Evolutionary conservation across 2,113 vertebrate species (phyloP), one percentile per base, ranked within the genome.

Genomic region (Toxotes chatareus): DNA sequence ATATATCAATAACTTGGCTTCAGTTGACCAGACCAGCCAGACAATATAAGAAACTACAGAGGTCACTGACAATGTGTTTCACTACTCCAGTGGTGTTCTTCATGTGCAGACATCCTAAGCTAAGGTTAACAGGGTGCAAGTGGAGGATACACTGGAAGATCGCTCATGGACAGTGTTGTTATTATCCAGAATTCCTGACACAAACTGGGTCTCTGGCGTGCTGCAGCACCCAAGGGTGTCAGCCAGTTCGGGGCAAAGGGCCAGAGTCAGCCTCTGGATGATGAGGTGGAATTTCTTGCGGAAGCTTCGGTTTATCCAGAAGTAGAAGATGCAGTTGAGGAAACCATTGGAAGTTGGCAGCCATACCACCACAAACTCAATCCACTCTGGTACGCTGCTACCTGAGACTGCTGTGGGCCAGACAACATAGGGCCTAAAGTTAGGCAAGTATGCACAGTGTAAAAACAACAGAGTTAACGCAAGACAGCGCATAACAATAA

Each of bases 271-370:
- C 65, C 82, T 91, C 16, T 85, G 91, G 14, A 95, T 73, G 6
- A 95, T 44, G 1, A 91, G 75, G 67, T 84, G 85, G 83, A 96
- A 96, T 83, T 96, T 97, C 64, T 90, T 93, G 42, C 96, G 92
- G 85, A 97, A 97, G 89, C 91, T 95, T 86, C 79, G 93, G 89
- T 96, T 97, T 79, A 96, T 93, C 96, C 96, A 96, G 89, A 96
- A 97, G 92, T 97, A 97, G 88, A 96, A 96, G 92, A 97, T 96
- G 82, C 96, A 96, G 92, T 97, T 97, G 88, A 97, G 95, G 87
- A 97, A 96, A 62, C 96, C 96, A 7, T 96, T 97, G 86, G 94
- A 95, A 5, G 95, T 96, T 5, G 96, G 96, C 75, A 97, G 93
- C 96, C 96, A 97, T 4, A 96, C 93, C 59, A 96, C 95, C n/a